These are phyloP conservation scores for Lampris incognitus DNA, from an alignment of 2,113 vertebrate genomes.

Conservation along the genomic window DNA sequence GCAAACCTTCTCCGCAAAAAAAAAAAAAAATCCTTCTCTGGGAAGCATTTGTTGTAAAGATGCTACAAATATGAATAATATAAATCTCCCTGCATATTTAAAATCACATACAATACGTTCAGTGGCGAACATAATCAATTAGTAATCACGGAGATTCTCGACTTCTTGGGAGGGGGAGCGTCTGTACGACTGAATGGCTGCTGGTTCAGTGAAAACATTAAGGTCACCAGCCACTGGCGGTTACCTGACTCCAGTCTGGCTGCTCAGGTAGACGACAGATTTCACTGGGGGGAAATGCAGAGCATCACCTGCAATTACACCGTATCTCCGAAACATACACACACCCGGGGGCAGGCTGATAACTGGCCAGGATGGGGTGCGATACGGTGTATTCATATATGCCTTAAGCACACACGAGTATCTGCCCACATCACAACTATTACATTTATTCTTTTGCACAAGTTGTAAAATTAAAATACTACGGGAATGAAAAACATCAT, in stretches of 20 bases:
- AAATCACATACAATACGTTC: conserved; percentile 27
- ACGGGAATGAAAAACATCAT: conserved; percentile 53
- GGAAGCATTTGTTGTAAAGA: conserved; percentile 24
- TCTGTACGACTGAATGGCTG: conserved; percentile 58
- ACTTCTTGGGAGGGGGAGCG: conserved; percentile 37
- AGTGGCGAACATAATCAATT: conserved; percentile 56
- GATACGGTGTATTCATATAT: conserved; percentile 48
- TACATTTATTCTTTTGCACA: conserved; percentile 42
- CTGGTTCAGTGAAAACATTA: conserved; percentile 72
- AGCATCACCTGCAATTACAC: conserved; percentile 71
- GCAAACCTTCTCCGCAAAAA: conserved; percentile 37
- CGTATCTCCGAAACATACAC: conserved; percentile 64
- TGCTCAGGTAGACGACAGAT: conserved; percentile 74
- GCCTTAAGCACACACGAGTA: background rate
- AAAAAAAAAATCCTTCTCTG: conserved; percentile 48
- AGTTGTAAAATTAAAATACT: conserved; percentile 47
- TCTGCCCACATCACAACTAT: background rate
- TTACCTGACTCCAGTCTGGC: conserved; percentile 79
- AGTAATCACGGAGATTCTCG: conserved; percentile 44
- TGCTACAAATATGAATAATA: conserved; percentile 32
- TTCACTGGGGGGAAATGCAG: conserved; percentile 69
- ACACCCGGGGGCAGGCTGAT: conserved; percentile 46
- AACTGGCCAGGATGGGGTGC: conserved; percentile 41
- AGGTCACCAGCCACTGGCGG: conserved; percentile 71
- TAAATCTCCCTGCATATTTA: conserved; percentile 48